These are phyloP conservation scores for Dichetophora obliterata DNA, from an alignment of 2,888 invertebrate genomes.

Conservation along the genomic window DNA sequence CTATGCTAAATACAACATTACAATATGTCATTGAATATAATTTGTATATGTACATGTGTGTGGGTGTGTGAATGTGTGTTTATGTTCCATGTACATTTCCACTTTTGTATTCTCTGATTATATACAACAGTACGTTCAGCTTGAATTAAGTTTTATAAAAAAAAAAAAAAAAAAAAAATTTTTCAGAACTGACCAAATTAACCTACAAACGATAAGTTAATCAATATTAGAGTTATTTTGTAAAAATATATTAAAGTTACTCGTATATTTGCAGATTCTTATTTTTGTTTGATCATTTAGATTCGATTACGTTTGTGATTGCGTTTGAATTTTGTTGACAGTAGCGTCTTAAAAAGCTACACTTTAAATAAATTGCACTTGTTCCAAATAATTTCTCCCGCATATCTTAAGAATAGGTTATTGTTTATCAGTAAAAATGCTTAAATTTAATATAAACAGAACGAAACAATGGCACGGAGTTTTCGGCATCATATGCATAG, in stretches of 20 bases:
- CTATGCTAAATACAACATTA: background rate
- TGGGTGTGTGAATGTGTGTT: background rate
- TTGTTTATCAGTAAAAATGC: constrained; percentile 12
- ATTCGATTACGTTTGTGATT: constrained; percentile 61
- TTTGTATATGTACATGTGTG: too few species aligned
- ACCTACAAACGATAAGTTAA: background rate
- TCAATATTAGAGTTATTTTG: background rate
- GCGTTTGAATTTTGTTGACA: constrained; percentile 44
- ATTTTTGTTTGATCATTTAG: constrained; percentile 57
- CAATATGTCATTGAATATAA: too few species aligned
- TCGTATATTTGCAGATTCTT: constrained; percentile 49
- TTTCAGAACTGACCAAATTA: too few species aligned
- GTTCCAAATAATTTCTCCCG: background rate
- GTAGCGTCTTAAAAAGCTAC: constrained; percentile 34
- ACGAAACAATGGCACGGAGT: constrained; percentile 31
- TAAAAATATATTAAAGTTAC: constrained; percentile 44
- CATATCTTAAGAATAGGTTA: background rate
- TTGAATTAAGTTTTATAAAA: background rate
- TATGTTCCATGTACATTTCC: background rate
- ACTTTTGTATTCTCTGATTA: too few species aligned
- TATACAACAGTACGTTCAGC: too few species aligned
- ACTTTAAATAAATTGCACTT: constrained; percentile 32
- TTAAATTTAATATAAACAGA: constrained; percentile 21
- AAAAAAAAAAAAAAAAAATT: constrained; percentile 29
- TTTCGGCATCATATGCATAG: constrained; percentile 5